Percentiles rank a stretch among this genome's conserved stretches.
Evolutionary conservation across 2,113 vertebrate genomes (phyloP).

Genomic region (Ifrita kowaldi): DNA sequence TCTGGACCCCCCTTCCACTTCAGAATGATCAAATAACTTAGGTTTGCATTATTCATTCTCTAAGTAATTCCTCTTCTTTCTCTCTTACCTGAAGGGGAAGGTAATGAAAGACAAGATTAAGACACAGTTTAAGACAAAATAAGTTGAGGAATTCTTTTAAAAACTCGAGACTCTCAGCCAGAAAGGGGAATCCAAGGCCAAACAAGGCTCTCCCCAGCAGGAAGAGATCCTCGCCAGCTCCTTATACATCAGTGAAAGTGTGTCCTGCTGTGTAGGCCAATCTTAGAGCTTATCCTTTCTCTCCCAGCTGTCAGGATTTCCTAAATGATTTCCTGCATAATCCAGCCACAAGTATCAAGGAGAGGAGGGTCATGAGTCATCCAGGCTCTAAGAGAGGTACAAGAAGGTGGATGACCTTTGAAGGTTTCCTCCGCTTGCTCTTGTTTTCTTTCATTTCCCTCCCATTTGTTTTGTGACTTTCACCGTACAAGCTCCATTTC

Average conservation of each 20-base stretch:
- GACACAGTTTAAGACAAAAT: neutral
- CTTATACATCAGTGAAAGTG: conserved; percentile 36
- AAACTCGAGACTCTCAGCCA: neutral
- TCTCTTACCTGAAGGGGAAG: neutral
- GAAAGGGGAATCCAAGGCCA: neutral
- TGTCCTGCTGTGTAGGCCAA: conserved; percentile 29
- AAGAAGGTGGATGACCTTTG: neutral
- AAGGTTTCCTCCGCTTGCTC: neutral
- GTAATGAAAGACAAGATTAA: neutral
- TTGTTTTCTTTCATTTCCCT: neutral
- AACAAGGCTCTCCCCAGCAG: neutral
- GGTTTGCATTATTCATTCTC: neutral
- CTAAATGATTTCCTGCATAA: conserved; percentile 32
- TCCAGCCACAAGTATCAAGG: conserved; percentile 32
- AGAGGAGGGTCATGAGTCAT: neutral
- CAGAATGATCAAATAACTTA: neutral
- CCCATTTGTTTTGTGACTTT: neutral
- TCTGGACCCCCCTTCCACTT: neutral
- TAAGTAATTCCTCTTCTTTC: neutral
- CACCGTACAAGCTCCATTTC: neutral
- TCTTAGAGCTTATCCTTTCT: conserved; percentile 55
- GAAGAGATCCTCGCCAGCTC: neutral
- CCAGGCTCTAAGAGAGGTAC: neutral
- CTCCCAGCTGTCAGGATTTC: conserved; percentile 54
- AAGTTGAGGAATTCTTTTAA: neutral